Evolutionary conservation across 2,888 invertebrate genomes (phyloP), one percentile per base, ranked within the genome.

Genomic region (Autographa pulchrina): DNA sequence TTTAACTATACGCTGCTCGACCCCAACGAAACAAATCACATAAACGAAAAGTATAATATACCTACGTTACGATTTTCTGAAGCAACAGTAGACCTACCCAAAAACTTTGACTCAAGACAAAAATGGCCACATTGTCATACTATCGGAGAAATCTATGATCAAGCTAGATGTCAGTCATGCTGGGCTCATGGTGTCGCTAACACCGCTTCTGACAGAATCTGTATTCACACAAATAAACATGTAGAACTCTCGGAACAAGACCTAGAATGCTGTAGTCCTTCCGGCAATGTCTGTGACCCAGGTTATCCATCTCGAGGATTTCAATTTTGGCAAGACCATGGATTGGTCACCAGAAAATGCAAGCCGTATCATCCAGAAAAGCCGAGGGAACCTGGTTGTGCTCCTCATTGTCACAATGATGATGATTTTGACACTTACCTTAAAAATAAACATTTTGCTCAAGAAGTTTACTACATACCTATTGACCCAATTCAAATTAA

Each of bases 361-460:
- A 65, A 59, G 18, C 32, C 58, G 13, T 65, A 65, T 48, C 9
- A 43, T 11, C 65, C 65, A 6, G 56, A 16, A 11, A 4, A 58
- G 1, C 0, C 35, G 16, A 14, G 13, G 2, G 16, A 31, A 54
- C 5, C 11, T 35, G 31, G 2, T 8, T 52, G 63, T 20, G 32
- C 11, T 52, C 5, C 0, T 16, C 1, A 8, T 6, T 63, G 63
- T 18, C 9, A 63, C 3, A 5, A 18, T 48, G 9, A 31, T 8
- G n/a, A n/a, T 8, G 3, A 16, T 20, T 16, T 11, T 0, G 14
- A 6, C 3, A 41, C 11, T 16, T 81, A 81, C 38, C 2, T 8
- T 0, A 0, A 54, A 41, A 72, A 76, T 8, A 81, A 81, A 59
- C 72, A 81, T 56, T 81, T n/a, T 4, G 79, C 65, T 31, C 56